Base-by-base conservation (phyloP, 2,888 invertebrate genomes). In the Polymixis flavicincta region DNA sequence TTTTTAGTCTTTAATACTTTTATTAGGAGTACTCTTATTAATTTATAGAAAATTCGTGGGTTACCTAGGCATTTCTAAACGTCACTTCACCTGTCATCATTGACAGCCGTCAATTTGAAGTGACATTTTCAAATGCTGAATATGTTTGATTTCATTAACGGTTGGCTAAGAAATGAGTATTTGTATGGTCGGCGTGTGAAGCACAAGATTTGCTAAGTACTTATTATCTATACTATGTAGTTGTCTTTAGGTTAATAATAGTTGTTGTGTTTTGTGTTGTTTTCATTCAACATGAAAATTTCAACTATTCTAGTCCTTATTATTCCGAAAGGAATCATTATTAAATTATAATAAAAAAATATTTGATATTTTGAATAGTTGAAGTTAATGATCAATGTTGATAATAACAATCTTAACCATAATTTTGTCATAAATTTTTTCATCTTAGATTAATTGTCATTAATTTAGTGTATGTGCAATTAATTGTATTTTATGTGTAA, bases 391-490 rank as follows among this genome's bases (percentile, higher is more conserved):
- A 76, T 84, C 85, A 89, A 90, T 88, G 87, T 87, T 89, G 88
- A 84, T 86, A 85, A 86, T 85, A 80, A 90, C 89, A 87, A 93
- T 93, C 93, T 93, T 94, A 92, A 91, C 86, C 83, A 92, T 93
- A 92, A 92, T 93, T 94, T 94, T 76, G 83, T 91, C 88, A 90
- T 92, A 83, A 89, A 90, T 90, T 92, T 87, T 93, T 88, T 93
- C 94, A 94, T 94, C 91, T 88, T 95, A 95, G 93, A 90, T 89
- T 92, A 91, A 94, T 79, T 88, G 86, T 93, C 90, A 92, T 94
- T 95, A 92, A 93, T 95, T 96, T 95, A 95, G 94, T 94, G 92
- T 94, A 94, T 88, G 95, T 95, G 95, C 94, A 95, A 94, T 95
- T 94, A 92, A 92, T 93, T 94, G 93, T 95, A 93, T 95, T 94